These are phyloP conservation scores for Philypnodon macrostomus DNA, from an alignment of 2,797 vertebrate genomes.

Conservation along the genomic window DNA sequence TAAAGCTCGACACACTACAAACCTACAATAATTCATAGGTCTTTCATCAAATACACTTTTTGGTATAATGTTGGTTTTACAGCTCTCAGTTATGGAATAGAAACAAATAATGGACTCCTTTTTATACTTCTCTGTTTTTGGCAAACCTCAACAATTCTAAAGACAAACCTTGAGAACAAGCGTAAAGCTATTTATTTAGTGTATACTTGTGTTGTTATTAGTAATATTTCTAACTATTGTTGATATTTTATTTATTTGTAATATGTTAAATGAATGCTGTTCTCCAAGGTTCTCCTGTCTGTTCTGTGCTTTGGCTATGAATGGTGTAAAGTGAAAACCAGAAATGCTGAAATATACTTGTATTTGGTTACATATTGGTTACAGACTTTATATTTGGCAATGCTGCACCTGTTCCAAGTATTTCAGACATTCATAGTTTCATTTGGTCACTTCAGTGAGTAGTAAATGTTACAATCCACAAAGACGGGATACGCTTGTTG, in stretches of 20 bases:
- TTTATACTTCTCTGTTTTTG: conserved; percentile 40
- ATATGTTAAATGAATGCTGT: conserved; percentile 23
- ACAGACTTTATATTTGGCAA: conserved; percentile 73
- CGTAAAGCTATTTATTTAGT: conserved; percentile 22
- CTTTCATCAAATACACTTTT: conserved; percentile 61
- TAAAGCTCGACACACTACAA: conserved; percentile 54
- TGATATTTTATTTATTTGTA: conserved; percentile 13
- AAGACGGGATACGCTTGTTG: conserved; percentile 53
- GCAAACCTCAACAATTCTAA: conserved; percentile 54
- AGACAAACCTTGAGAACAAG: conserved; percentile 39
- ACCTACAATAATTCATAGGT: conserved; percentile 42
- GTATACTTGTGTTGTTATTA: conserved; percentile 29
- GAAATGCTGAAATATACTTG: conserved; percentile 64
- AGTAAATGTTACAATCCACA: conserved; percentile 55
- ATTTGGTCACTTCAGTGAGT: conserved; percentile 64
- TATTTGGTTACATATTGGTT: conserved; percentile 73
- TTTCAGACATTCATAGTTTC: conserved; percentile 73
- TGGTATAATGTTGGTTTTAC: conserved; percentile 56
- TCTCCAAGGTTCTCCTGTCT: conserved; percentile 48
- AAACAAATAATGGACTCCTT: conserved; percentile 6
- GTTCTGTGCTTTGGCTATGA: conserved; percentile 69
- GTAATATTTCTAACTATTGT: background rate
- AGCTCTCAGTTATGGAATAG: conserved; percentile 31
- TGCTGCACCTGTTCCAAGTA: conserved; percentile 46
- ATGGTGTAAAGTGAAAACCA: conserved; percentile 57